Base-by-base conservation (phyloP, 2,888 invertebrate genomes). In the Leucophenga maculata region DNA sequence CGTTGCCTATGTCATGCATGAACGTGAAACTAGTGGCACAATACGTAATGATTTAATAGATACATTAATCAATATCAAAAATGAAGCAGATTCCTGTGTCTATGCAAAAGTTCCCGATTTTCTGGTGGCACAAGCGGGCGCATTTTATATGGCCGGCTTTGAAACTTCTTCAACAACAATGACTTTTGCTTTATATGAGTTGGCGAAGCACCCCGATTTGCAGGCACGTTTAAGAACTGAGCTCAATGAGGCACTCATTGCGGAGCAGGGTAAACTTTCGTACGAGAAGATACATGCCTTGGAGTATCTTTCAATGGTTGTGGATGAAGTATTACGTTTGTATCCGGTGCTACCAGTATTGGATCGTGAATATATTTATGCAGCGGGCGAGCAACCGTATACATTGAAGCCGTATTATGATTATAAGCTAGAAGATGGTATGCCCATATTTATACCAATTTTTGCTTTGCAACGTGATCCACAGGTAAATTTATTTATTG, bases 1-100 rank as follows among this genome's bases (percentile, higher is more conserved):
- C 0, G 88, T 91, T 3, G 85, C 82, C 70, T 83, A 87, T 2
- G 88, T 89, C 0, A 88, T 91, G 57, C 64, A 79, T 0, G 85
- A 89, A 11, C 84, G 91, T 1, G 86, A 88, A 66, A 77, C 85
- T 14, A 86, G 85, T 4, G 89, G 88, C 3, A 65, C 74, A 0
- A 82, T 81, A 9, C 85, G 90, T 8, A 88, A 89, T 65, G 91
- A 91, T 78, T 86, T 91, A 1, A 88, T 91, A 54, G 90, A 91
- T 75, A 75, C 90, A 6, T 76, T 91, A 13, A 80, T 91, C 46
- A 86, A 87, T 1, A 70, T 90, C 6, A 89, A 86, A 39, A 83
- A 87, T 65, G 83, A 86, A 55, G 77, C 77, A 0, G 74, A 72
- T 11, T 44, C 74, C 11, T 76, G 78, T 0, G 75, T 83, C n/a